A percentile compares a stretch with the other conserved stretches of the same genome.
Evolutionary conservation across 2,888 invertebrate species (phyloP).

Genomic region (Allophyes oxyacanthae): DNA sequence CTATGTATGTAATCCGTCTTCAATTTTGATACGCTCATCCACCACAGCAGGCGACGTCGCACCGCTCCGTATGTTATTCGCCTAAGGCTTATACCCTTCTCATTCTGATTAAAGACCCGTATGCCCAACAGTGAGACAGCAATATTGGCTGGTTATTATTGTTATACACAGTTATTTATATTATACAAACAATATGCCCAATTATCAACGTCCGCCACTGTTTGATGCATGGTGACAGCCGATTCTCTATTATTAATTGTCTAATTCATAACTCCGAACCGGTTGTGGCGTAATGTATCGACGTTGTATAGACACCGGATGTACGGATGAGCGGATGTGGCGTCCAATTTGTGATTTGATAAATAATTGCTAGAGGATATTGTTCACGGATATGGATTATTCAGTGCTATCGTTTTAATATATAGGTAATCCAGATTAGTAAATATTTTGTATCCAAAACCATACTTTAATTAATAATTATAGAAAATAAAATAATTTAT

Average conservation of each 20-base stretch:
- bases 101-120: too few species aligned
- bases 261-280: slow-evolving; percentile 54
- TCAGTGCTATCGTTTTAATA: neutral
- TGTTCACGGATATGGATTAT: neutral
- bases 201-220: slow-evolving; percentile 1
- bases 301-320: slow-evolving; percentile 41
- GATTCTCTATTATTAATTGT: slow-evolving; percentile 51
- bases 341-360: slow-evolving; percentile 37
- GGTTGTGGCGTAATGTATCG: slow-evolving; percentile 42
- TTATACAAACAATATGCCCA: neutral
- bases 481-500: too few species aligned
- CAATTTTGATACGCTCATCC: too few species aligned
- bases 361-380: slow-evolving; percentile 30
- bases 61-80: too few species aligned
- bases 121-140: too few species aligned
- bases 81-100: too few species aligned
- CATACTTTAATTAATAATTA: too few species aligned
- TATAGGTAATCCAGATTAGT: slow-evolving; percentile 3
- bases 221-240: slow-evolving; percentile 26
- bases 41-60: too few species aligned
- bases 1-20: too few species aligned
- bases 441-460: slow-evolving; percentile 9
- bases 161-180: too few species aligned
- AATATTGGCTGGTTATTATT: too few species aligned
- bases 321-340: slow-evolving; percentile 35